Base-by-base conservation (phyloP, 2,888 invertebrate species). In the Leptopilina drosophilae region DNA sequence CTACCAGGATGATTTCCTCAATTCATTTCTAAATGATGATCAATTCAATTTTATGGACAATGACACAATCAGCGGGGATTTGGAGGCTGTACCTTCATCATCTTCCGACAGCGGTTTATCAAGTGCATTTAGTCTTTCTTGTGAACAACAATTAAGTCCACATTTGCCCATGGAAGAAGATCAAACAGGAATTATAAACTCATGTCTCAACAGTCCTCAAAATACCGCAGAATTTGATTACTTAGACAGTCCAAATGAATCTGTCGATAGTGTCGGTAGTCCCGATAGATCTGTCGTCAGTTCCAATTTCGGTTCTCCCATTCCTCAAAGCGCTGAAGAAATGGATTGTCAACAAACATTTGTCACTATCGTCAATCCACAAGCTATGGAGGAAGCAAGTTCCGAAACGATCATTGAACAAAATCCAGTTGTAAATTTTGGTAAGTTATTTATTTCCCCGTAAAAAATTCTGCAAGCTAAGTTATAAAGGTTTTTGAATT, bases 81-180 rank as follows among this genome's bases (percentile, higher is more conserved):
- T 95, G 78, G 94, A 94, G 69, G 93, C 94, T 86, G 93, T 91
- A 90, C 93, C 73, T 91, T 94, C 87, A 91, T 94, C 89, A 87
- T 93, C 94, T 80, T 96, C 96, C 0, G 96, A 96, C 89, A 95
- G 95, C 87, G 96, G 95, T 76, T 92, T 95, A 20, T 95, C 95
- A 56, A 95, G 95, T 84, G 94, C 87, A 1, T 77, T 89, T 59
- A 90, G 90, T 73, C 83, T 88, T 1, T 90, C 91, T 14, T 90
- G 91, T 89, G 94, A 94, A 84, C 94, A 94, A 82, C 93, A 94
- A 84, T 89, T 94, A 49, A 94, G 94, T 5, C 94, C 94, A 9
- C 92, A 93, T 3, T 76, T 91, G 20, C 86, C 88, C 6, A 88
- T 89, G 77, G 90, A 90, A 69, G 91, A 91, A 62, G 90, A 90